Percentiles rank a stretch among this genome's conserved stretches.
phyloP scores from a whole-genome alignment of 2,797 vertebrate species.

The Leuciscus waleckii region DNA sequence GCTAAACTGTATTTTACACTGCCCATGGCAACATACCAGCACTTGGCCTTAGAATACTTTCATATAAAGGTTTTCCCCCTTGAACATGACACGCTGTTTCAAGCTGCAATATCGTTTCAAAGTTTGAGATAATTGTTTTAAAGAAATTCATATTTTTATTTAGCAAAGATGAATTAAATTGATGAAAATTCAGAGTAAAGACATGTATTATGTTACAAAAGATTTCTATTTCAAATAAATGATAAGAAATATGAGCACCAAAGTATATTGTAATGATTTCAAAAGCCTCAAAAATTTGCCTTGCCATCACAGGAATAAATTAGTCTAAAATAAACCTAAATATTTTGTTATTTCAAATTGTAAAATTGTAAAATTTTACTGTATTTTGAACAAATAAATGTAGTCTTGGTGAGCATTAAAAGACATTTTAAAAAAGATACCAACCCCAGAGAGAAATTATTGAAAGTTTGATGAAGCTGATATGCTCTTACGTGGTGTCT shows the following conservation, averaged over 20 bases:
- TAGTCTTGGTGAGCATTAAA: background rate
- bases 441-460: background rate
- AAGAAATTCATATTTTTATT: background rate
- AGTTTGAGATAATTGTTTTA: background rate
- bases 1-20: background rate
- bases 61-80: background rate
- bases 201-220: background rate
- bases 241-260: background rate
- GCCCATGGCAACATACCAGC: background rate
- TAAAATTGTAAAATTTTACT: background rate
- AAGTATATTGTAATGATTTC: background rate
- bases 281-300: background rate
- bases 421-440: background rate
- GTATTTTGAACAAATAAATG: background rate
- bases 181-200: background rate
- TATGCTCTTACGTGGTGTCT: slow-evolving; percentile 89
- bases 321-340: no score
- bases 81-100: background rate
- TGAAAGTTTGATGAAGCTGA: background rate
- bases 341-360: background rate
- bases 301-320: background rate
- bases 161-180: background rate
- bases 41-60: background rate
- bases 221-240: background rate
- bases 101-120: background rate